These are phyloP conservation scores for Hecatera dysodea DNA, from an alignment of 2,888 invertebrate genomes.

Conservation along the genomic window DNA sequence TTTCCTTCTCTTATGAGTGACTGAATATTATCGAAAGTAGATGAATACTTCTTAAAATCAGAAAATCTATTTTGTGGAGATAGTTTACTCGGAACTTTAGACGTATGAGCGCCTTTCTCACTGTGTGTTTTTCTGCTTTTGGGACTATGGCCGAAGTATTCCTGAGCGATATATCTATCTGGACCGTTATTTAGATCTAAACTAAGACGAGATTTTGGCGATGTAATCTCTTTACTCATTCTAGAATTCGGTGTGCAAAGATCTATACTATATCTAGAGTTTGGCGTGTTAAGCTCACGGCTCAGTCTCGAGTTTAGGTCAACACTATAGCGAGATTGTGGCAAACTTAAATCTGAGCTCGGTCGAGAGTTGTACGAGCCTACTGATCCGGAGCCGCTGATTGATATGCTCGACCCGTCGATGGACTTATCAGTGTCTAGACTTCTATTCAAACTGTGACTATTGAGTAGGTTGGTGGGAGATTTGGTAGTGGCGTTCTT, in stretches of 20 bases:
- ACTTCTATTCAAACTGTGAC: slow-evolving; percentile 87
- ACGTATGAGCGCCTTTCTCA: slow-evolving; percentile 79
- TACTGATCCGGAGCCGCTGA: slow-evolving; percentile 89
- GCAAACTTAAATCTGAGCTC: slow-evolving; percentile 92
- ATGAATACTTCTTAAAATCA: slow-evolving; percentile 93
- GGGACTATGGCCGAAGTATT: slow-evolving; percentile 88
- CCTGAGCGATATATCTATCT: slow-evolving; percentile 86
- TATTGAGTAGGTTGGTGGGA: slow-evolving; percentile 82
- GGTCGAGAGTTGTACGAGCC: slow-evolving; percentile 92
- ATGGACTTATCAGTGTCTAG: slow-evolving; percentile 87
- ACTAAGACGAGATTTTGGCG: slow-evolving; percentile 91
- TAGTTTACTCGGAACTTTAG: slow-evolving; percentile 84
- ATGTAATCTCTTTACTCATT: slow-evolving; percentile 90
- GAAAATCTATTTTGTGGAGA: slow-evolving; percentile 91
- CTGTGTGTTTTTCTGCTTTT: slow-evolving; percentile 85
- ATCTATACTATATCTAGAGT: slow-evolving; percentile 93
- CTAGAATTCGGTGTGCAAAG: slow-evolving; percentile 92
- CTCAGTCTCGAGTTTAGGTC: slow-evolving; percentile 90
- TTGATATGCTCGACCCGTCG: slow-evolving; percentile 88
- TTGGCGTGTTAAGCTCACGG: slow-evolving; percentile 91
- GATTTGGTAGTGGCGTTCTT: slow-evolving; percentile 89
- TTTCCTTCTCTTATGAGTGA: slow-evolving; percentile 93
- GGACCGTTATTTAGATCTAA: slow-evolving; percentile 91
- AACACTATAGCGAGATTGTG: slow-evolving; percentile 91
- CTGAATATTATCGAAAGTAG: slow-evolving; percentile 94